Base-by-base conservation (phyloP, 2,888 invertebrate genomes). In the Platypus cylindrus region DNA sequence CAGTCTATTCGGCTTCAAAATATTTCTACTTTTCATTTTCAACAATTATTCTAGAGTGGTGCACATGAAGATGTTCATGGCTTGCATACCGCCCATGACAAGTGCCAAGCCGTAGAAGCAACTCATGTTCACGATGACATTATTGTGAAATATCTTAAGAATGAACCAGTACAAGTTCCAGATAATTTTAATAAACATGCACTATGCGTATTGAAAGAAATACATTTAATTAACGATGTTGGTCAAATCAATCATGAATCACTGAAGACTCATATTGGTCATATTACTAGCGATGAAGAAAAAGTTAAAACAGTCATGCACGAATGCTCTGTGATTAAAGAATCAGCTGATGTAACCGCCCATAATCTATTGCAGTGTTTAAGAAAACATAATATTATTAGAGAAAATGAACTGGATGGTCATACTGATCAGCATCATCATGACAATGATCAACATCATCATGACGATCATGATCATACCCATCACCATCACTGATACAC, bases 221-320 rank as follows among this genome's bases (percentile, higher is more conserved):
- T 38, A 14, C 18, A 17, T 3, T 5, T 35, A 7, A 5, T 35
- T 1, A 22, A 30, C 7, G 30, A 15, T 3, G 38, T 38, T 3
- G 41, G 41, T 2, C 33, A 36, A 13, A 22, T 38, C 4, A 33
- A 24, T 11, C 25, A 20, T 5, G 41, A 33, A n/a, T 30, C 32
- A n/a, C 17, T 41, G 9, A 41, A 28, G 24, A 32, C 24, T 14
- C 38, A 38, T 15, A 36, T 38, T 17, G 25, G 23, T 14, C 38
- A 38, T 15, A 31, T 34, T 5, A 12, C 30, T 5, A 18, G 16
- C 8, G 36, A 41, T n/a, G 25, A 26, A 3, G 23, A 12, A 7
- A 33, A 30, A 13, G 22, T 31, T 7, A 13, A 37, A 1, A 16
- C 17, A 15, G 27, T 38, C n/a, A 28, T 36, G 5, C 23, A 16